Evolutionary conservation across 2,888 invertebrate genomes (phyloP).

Genomic region (Cerceris ruficornis): DNA sequence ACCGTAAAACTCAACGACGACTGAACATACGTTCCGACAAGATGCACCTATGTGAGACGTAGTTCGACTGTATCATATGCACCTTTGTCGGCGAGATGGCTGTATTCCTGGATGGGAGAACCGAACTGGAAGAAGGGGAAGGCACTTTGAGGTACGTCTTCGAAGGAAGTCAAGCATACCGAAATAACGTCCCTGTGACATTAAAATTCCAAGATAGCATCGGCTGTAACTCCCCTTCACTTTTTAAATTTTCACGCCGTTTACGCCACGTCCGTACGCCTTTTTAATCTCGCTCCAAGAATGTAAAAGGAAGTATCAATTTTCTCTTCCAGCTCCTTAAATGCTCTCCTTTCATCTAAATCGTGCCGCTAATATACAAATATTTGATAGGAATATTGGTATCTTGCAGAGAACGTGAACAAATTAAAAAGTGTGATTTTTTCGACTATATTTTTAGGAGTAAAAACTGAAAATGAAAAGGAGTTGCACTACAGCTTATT

Average conservation of each 20-base stretch:
- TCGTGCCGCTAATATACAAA: no score
- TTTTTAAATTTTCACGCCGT: slow-evolving; percentile 29
- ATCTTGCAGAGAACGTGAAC: no score
- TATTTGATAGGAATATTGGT: no score
- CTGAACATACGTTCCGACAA: neutral
- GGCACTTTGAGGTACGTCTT: slow-evolving; percentile 49
- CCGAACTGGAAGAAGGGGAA: slow-evolving; percentile 40
- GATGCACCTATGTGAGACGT: neutral
- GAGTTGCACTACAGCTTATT: no score
- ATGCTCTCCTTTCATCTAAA: no score
- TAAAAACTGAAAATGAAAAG: no score
- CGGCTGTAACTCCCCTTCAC: slow-evolving; percentile 11
- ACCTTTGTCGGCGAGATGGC: slow-evolving; percentile 19
- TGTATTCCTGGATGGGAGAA: slow-evolving; percentile 18
- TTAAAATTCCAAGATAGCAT: slow-evolving; percentile 37
- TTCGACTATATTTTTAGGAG: no score
- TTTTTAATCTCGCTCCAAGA: neutral
- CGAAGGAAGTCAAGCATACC: slow-evolving; percentile 60
- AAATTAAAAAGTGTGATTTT: no score
- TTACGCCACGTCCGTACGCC: slow-evolving; percentile 5
- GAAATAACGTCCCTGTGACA: slow-evolving; percentile 60
- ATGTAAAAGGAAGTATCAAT: neutral
- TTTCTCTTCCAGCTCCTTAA: no score
- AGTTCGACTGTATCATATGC: slow-evolving; percentile 44
- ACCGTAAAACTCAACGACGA: no score